Evolutionary conservation across 1,140 invertebrate genomes (phyloP).

Genomic region (Brachionus rotundiformis): DNA sequence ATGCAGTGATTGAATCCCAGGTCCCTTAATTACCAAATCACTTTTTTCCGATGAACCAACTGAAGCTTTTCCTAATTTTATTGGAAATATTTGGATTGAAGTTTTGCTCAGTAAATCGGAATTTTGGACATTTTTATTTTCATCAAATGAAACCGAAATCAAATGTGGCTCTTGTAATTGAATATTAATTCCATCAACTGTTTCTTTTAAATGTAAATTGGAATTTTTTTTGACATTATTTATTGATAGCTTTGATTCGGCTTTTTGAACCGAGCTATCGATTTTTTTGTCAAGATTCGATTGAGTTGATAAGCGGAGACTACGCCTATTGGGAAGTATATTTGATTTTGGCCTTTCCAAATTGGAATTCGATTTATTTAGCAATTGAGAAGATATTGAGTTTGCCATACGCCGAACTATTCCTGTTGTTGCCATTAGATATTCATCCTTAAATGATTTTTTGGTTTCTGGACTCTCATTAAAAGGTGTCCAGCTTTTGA

Average conservation of each 20-base stretch:
- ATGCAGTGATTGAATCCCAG: conserved; percentile 77
- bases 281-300: not conserved
- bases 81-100: conserved; percentile 57
- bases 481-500: conserved; percentile 27
- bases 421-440: not conserved
- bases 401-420: conserved; percentile 28
- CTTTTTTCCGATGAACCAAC: conserved; percentile 70
- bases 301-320: not conserved
- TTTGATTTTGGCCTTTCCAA: conserved; percentile 2
- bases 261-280: not conserved
- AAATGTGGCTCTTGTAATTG: conserved; percentile 83
- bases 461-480: not conserved
- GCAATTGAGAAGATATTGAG: conserved; percentile 8
- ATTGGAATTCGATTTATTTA: conserved; percentile 1
- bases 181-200: conserved; percentile 72
- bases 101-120: conserved; percentile 56
- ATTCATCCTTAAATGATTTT: conserved; percentile 26
- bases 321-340: not conserved
- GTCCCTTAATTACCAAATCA: conserved; percentile 77
- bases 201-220: conserved; percentile 61
- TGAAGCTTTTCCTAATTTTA: conserved; percentile 72
- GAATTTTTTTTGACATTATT: not conserved
- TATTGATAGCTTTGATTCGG: not conserved
- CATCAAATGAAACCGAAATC: conserved; percentile 74
- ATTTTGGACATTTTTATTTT: conserved; percentile 75